These are phyloP conservation scores for Colletes latitarsis DNA, from an alignment of 1,140 invertebrate genomes.

Conservation along the genomic window DNA sequence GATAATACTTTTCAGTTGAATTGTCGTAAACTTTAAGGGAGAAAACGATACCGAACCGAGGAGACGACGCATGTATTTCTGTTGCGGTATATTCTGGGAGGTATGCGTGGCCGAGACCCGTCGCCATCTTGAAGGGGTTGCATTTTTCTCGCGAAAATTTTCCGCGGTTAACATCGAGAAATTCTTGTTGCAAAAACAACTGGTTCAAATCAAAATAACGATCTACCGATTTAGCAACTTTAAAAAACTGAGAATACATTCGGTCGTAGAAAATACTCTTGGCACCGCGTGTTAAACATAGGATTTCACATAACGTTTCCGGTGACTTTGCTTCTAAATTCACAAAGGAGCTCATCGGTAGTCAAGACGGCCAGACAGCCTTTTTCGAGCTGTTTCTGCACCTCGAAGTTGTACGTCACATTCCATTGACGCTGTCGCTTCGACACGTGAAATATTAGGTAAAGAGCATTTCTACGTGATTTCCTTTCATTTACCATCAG, in stretches of 20 bases:
- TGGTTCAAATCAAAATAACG: not conserved
- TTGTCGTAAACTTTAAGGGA: slow-evolving; percentile 50
- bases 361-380: slow-evolving; percentile 44
- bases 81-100: slow-evolving; percentile 68
- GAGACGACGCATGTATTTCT: slow-evolving; percentile 61
- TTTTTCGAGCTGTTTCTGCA: slow-evolving; percentile 39
- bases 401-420: slow-evolving; percentile 24
- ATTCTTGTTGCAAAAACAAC: not conserved
- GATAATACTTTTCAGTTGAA: not conserved
- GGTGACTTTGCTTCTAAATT: slow-evolving; percentile 53
- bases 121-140: slow-evolving; percentile 44
- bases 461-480: not conserved
- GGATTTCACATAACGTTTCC: slow-evolving; percentile 53
- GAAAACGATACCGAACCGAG: slow-evolving; percentile 50
- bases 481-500: not conserved
- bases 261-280: not conserved
- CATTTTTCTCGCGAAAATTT: slow-evolving; percentile 55
- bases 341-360: slow-evolving; percentile 65
- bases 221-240: no score
- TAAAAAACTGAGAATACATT: not conserved
- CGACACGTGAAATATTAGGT: slow-evolving; percentile 13
- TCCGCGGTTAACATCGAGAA: slow-evolving; percentile 3
- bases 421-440: slow-evolving; percentile 8
- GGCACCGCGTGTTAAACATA: not conserved
- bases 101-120: slow-evolving; percentile 49